phyloP scores from a whole-genome alignment of 1,140 invertebrate genomes.

The Reticulitermes speratus region DNA sequence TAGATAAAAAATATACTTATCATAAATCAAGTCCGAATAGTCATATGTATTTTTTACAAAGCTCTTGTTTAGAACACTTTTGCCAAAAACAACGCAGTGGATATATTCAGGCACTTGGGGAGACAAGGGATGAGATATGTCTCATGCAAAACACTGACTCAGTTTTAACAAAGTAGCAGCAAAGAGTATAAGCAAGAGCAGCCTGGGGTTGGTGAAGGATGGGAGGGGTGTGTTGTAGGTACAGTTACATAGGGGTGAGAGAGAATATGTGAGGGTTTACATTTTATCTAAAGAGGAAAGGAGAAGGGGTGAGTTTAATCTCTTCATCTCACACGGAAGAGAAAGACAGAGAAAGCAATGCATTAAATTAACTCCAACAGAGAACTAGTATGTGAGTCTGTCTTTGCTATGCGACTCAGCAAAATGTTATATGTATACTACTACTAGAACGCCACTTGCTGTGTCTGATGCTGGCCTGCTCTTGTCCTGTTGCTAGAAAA shows the following conservation, averaged over 20 bases:
- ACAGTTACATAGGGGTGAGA: background rate
- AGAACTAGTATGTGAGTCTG: background rate
- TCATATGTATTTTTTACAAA: background rate
- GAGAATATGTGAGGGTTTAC: background rate
- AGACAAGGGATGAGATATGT: conserved; percentile 6
- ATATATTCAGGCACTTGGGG: background rate
- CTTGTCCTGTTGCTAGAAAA: background rate
- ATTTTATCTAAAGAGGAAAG: background rate
- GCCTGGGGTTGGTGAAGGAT: background rate
- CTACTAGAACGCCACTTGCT: background rate
- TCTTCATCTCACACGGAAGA: conserved; percentile 10
- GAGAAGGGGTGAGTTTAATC: background rate
- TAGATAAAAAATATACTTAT: background rate
- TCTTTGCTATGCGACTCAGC: background rate
- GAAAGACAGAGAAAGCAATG: background rate
- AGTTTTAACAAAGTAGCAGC: background rate
- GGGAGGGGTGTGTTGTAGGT: background rate
- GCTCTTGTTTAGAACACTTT: background rate
- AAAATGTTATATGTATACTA: background rate
- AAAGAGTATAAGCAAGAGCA: background rate
- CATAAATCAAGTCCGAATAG: background rate
- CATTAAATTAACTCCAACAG: conserved; percentile 1
- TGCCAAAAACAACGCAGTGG: background rate
- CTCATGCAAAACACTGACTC: background rate
- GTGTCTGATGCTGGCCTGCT: background rate